phyloP scores from a whole-genome alignment of 2,888 invertebrate species.

The Mesodorylaimus sp. region DNA sequence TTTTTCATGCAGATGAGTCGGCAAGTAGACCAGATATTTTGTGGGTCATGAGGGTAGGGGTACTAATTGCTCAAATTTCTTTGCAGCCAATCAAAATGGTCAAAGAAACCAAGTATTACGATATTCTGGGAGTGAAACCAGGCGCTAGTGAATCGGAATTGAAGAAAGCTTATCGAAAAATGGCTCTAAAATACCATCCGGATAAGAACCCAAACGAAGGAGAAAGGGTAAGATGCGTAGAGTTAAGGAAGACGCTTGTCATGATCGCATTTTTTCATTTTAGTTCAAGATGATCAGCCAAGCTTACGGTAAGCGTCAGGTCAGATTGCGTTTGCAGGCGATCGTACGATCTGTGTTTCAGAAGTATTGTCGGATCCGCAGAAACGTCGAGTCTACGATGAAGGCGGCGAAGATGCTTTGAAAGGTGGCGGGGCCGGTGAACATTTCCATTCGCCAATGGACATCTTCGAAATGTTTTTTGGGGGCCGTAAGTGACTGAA shows the following conservation, averaged over 20 bases:
- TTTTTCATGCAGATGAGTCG: too few relatives aligned
- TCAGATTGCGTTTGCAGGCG: too few relatives aligned
- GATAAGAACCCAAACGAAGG: conserved; percentile 96
- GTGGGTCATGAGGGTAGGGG: too few relatives aligned
- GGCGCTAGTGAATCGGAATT: conserved; percentile 66
- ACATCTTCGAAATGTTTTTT: conserved; percentile 96
- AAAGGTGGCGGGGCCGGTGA: conserved; percentile 52
- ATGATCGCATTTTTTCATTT: too few relatives aligned
- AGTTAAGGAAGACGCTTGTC: too few relatives aligned
- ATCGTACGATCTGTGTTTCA: too few relatives aligned
- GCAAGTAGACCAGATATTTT: too few relatives aligned
- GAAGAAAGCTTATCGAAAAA: conserved; percentile 86
- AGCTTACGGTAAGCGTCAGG: too few relatives aligned
- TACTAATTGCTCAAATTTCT: too few relatives aligned
- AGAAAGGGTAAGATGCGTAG: conserved; percentile 50
- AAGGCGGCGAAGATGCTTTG: conserved; percentile 82
- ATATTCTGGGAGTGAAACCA: conserved; percentile 77
- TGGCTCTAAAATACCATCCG: conserved; percentile 89
- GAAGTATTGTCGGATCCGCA: conserved; percentile 87
- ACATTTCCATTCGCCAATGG: conserved; percentile 78
- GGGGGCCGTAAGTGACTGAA: too few relatives aligned
- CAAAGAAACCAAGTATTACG: conserved; percentile 88
- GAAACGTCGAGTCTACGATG: conserved; percentile 74
- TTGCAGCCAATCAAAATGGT: conserved; percentile 49
- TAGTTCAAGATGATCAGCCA: conserved; percentile 1